These are phyloP conservation scores for Pseudomugil tenellus DNA, from an alignment of 2,797 vertebrate species.

Conservation along the genomic window DNA sequence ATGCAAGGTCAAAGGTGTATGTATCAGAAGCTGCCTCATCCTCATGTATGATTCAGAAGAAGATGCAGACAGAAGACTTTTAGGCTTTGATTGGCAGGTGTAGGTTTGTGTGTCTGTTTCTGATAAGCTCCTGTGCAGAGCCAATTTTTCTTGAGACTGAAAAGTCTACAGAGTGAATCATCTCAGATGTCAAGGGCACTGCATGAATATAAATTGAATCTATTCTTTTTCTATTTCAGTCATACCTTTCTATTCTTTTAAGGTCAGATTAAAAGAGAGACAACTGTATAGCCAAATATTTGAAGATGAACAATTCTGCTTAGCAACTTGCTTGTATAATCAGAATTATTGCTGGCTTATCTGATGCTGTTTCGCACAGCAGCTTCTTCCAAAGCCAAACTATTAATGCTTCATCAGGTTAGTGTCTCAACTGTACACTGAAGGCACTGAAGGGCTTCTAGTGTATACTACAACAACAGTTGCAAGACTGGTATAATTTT, in stretches of 20 bases:
- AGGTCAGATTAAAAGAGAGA: constrained; percentile 1
- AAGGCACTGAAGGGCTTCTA: not conserved
- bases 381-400: too few species aligned
- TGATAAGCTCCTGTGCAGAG: constrained; percentile 55
- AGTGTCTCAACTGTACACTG: too few species aligned
- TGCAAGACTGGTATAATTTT: not conserved
- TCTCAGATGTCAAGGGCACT: constrained; percentile 46
- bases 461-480: not conserved
- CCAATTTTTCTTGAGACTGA: constrained; percentile 44
- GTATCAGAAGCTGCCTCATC: constrained; percentile 4
- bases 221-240: not conserved
- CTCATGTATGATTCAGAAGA: not conserved
- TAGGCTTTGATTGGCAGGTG: constrained; percentile 38
- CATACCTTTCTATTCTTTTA: not conserved
- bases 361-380: too few species aligned
- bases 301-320: not conserved
- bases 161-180: constrained; percentile 49
- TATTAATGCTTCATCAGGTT: too few species aligned
- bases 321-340: not conserved
- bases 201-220: constrained; percentile 40
- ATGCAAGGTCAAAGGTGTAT: not conserved
- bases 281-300: not conserved
- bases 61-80: constrained; percentile 5
- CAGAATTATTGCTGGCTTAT: too few species aligned
- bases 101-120: constrained; percentile 44